These are phyloP conservation scores for Eulemur macaco DNA, from an alignment of 2,113 vertebrate genomes.

Conservation along the genomic window DNA sequence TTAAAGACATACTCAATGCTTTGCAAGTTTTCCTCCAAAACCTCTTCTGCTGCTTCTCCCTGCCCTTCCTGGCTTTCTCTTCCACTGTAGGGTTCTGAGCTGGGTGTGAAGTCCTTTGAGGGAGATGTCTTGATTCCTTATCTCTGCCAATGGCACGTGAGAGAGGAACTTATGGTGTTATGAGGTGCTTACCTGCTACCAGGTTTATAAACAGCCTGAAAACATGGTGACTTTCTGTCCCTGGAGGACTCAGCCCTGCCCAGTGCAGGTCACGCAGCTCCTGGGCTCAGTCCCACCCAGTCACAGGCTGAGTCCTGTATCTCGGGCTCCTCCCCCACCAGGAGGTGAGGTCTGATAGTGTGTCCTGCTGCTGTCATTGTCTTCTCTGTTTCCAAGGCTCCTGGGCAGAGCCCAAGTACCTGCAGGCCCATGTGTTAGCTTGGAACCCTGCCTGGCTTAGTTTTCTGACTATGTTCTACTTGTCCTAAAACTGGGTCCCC, in stretches of 20 bases:
- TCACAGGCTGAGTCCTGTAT: neutral
- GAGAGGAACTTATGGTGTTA: neutral
- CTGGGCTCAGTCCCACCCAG: fast-evolving
- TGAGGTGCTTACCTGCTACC: neutral
- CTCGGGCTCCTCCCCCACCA: neutral
- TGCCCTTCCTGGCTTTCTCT: neutral
- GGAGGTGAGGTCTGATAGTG: neutral
- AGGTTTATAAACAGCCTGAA: neutral
- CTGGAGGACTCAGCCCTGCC: neutral
- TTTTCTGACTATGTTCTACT: neutral
- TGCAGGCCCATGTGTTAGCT: neutral
- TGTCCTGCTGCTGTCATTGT: neutral
- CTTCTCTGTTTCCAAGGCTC: neutral
- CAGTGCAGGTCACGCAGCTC: neutral
- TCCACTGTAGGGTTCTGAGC: neutral
- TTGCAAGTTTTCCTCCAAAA: neutral
- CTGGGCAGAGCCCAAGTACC: neutral
- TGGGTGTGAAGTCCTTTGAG: neutral
- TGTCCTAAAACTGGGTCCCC: neutral
- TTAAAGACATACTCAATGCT: neutral
- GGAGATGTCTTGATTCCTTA: neutral
- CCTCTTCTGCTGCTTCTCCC: neutral
- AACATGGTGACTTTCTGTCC: neutral
- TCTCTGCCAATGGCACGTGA: neutral
- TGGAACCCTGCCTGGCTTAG: neutral